phyloP scores from a whole-genome alignment of 2,888 invertebrate genomes.

The Sesia bembeciformis region DNA sequence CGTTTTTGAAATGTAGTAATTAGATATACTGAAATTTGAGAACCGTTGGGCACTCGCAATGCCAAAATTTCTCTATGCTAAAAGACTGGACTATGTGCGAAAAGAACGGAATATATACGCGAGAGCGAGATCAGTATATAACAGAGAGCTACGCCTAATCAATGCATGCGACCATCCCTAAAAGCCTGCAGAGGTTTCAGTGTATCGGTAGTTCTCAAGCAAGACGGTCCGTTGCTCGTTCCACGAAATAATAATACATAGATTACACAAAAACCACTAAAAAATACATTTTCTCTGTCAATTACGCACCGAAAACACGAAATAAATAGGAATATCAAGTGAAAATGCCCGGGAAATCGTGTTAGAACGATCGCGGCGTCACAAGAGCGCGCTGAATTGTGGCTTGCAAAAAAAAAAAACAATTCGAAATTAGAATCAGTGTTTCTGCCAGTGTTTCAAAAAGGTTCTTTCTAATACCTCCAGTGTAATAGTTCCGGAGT shows the following conservation, averaged over 20 bases:
- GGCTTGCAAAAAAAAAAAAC: not conserved
- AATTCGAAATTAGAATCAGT: not conserved
- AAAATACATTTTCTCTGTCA: not conserved
- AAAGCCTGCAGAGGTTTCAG: conserved; percentile 54
- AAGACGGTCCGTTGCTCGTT: conserved; percentile 10
- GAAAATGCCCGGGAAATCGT: no score
- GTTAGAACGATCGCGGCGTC: no score
- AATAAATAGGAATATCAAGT: no score
- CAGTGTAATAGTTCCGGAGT: no score
- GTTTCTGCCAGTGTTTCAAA: not conserved
- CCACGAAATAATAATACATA: conserved; percentile 21
- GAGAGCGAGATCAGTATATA: conserved; percentile 35
- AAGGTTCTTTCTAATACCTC: no score
- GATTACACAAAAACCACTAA: conserved; percentile 18
- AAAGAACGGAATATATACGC: conserved; percentile 18
- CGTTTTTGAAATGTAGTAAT: conserved; percentile 14
- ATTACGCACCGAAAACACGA: no score
- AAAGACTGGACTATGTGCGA: conserved; percentile 37
- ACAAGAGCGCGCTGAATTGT: not conserved
- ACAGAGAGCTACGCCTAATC: conserved; percentile 61
- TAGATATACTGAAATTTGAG: conserved; percentile 41
- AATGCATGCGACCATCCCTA: conserved; percentile 57
- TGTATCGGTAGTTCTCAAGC: conserved; percentile 25
- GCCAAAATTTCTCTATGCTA: conserved; percentile 63
- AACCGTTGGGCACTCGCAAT: conserved; percentile 39